These are phyloP conservation scores for Etheostoma nigrum DNA, from an alignment of 2,797 vertebrate genomes.

Conservation along the genomic window DNA sequence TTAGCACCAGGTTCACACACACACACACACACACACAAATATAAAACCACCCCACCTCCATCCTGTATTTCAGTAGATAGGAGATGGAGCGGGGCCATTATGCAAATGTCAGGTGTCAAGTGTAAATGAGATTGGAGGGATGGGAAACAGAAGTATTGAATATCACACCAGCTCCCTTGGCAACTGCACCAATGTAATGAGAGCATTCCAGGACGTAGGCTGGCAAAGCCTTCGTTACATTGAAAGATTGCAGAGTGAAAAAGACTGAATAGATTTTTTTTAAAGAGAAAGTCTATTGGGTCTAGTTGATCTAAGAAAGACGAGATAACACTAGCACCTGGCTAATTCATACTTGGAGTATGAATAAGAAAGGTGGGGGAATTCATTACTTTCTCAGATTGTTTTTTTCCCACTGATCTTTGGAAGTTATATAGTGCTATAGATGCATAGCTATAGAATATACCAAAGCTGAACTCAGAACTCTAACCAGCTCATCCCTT, in stretches of 20 bases:
- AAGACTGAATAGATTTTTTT: constrained; percentile 19
- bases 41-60: constrained; percentile 49
- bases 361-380: not conserved
- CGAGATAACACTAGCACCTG: constrained; percentile 27
- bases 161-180: constrained; percentile 74
- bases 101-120: constrained; percentile 85
- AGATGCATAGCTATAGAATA: not conserved
- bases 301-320: constrained; percentile 43
- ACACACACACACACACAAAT: constrained; percentile 21
- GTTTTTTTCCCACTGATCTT: not conserved
- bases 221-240: constrained; percentile 56
- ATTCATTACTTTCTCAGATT: not conserved
- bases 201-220: constrained; percentile 70
- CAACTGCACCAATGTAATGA: constrained; percentile 75
- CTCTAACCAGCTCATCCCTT: not conserved
- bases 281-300: constrained; percentile 33
- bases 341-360: constrained; percentile 9
- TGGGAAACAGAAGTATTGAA: constrained; percentile 80
- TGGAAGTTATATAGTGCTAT: not conserved
- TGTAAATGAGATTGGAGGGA: constrained; percentile 83
- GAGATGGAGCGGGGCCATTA: constrained; percentile 78
- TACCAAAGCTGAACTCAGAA: not conserved
- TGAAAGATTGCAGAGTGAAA: constrained; percentile 43
- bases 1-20: not conserved
- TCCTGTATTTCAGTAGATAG: constrained; percentile 63